A percentile compares a stretch with the other conserved stretches of the same genome.
phyloP scores from a whole-genome alignment of 2,888 invertebrate genomes.

The Eumerus sabulonum region DNA sequence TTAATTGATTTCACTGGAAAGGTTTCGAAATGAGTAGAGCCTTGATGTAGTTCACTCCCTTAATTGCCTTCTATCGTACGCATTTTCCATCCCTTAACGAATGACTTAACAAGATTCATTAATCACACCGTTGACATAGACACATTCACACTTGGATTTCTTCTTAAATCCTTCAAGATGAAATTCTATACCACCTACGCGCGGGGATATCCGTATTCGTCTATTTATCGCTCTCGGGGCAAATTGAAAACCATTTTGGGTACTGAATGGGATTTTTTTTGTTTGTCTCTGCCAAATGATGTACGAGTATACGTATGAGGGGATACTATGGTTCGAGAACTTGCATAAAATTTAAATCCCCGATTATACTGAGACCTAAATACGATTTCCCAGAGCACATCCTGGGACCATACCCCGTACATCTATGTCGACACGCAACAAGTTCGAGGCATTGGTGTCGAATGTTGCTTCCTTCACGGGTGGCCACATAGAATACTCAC shows the following conservation, averaged over 20 bases:
- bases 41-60: slow-evolving; percentile 28
- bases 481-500: neutral
- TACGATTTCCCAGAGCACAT: slow-evolving; percentile 14
- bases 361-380: slow-evolving; percentile 43
- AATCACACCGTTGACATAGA: neutral
- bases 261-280: neutral
- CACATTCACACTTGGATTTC: slow-evolving; percentile 25
- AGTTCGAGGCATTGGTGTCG: slow-evolving; percentile 26
- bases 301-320: too few species aligned
- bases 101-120: slow-evolving; percentile 2
- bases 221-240: neutral
- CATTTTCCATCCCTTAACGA: slow-evolving; percentile 25
- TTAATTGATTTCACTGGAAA: slow-evolving; percentile 38
- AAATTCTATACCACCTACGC: slow-evolving; percentile 24
- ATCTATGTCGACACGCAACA: slow-evolving; percentile 45
- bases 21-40: slow-evolving; percentile 1
- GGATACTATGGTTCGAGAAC: slow-evolving; percentile 6
- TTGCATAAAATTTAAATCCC: slow-evolving; percentile 52
- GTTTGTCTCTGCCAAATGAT: too few species aligned
- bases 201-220: neutral
- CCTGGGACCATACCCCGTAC: neutral
- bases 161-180: slow-evolving; percentile 16
- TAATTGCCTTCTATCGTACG: slow-evolving; percentile 36
- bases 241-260: slow-evolving; percentile 13
- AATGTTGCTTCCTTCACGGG: slow-evolving; percentile 20